Conservation (phyloP, 2,888 invertebrate species). For the Corbicula japonica region DNA sequence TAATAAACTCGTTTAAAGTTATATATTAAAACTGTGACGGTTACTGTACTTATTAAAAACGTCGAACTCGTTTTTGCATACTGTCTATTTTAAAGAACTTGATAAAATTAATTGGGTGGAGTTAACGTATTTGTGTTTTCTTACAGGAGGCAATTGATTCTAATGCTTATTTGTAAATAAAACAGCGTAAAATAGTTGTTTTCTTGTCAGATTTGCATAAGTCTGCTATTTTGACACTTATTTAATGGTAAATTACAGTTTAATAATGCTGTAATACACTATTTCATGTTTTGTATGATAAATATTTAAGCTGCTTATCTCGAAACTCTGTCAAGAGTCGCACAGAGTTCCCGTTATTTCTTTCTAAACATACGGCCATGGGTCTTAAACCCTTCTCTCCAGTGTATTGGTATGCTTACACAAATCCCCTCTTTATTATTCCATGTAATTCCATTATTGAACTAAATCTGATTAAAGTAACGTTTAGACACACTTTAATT, state of each 20-base stretch:
- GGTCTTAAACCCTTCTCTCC: constrained; percentile 17
- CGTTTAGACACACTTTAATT: constrained; percentile 67
- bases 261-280: constrained; percentile 24
- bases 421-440: constrained; percentile 54
- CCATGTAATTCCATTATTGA: constrained; percentile 63
- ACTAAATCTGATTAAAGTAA: constrained; percentile 57
- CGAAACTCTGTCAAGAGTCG: constrained; percentile 5
- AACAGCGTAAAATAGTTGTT: constrained; percentile 4
- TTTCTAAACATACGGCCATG: constrained; percentile 22
- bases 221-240: constrained; percentile 23
- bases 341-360: constrained; percentile 30
- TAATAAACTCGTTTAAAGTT: no score
- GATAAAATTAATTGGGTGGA: no score
- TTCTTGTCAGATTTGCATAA: constrained; percentile 14
- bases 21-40: no score
- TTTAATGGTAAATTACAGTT: constrained; percentile 11
- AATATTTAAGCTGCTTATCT: constrained; percentile 25
- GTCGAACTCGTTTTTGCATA: no score
- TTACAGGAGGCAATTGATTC: constrained; percentile 1
- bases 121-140: no score
- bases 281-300: constrained; percentile 29
- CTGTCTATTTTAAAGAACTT: no score
- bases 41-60: no score
- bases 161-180: neutral
- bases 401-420: constrained; percentile 26